Conservation (phyloP, 1,140 invertebrate genomes). For the Drosophila ironensis region DNA sequence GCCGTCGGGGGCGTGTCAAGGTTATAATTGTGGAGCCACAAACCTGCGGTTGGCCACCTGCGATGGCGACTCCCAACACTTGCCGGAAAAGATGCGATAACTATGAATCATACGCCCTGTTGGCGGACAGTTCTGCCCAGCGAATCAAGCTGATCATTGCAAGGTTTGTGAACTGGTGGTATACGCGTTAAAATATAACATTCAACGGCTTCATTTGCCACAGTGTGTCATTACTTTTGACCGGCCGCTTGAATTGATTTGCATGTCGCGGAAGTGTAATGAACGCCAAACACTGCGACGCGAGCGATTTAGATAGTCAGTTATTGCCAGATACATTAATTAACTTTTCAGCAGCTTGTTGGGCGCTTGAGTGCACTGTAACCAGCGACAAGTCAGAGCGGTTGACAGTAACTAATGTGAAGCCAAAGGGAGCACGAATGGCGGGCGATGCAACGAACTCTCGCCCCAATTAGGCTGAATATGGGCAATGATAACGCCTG, state of each 20-base stretch:
- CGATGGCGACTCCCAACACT: constrained; percentile 11
- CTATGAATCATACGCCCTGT: constrained; percentile 56
- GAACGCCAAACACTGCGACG: constrained; percentile 29
- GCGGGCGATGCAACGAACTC: constrained; percentile 10
- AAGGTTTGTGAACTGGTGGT: neutral
- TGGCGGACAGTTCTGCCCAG: constrained; percentile 8
- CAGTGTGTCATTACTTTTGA: neutral
- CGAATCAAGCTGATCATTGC: constrained; percentile 2
- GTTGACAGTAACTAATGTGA: constrained; percentile 26
- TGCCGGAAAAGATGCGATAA: constrained; percentile 11
- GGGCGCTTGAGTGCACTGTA: neutral
- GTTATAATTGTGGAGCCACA: constrained; percentile 5
- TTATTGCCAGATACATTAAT: constrained; percentile 34
- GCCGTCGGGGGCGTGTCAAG: constrained; percentile 31
- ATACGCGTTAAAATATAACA: neutral
- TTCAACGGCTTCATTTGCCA: neutral
- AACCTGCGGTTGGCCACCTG: constrained; percentile 32
- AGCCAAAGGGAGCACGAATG: neutral
- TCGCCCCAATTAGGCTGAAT: constrained; percentile 4
- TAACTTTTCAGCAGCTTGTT: constrained; percentile 23
- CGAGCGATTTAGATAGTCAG: constrained; percentile 38
- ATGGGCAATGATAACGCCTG: constrained; percentile 9
- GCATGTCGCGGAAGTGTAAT: constrained; percentile 38
- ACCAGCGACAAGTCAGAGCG: constrained; percentile 15
- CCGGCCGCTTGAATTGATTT: constrained; percentile 10